A percentile compares a stretch with the other conserved stretches of the same genome.
Conservation (phyloP, 2,113 vertebrate genomes). For the Origma solitaria region DNA sequence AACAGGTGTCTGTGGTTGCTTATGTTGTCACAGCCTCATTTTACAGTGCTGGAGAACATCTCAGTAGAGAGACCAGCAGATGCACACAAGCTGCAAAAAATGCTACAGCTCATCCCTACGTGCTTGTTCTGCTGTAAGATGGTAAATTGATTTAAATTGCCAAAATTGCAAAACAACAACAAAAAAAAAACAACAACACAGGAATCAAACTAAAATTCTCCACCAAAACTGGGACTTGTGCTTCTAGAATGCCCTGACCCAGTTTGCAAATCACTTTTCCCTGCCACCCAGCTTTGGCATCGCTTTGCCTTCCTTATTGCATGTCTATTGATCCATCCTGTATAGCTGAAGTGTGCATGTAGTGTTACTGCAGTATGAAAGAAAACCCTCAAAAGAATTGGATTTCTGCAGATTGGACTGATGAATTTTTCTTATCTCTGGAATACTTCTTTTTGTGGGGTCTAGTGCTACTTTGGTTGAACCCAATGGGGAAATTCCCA, state of each 20-base stretch:
- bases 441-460: background rate
- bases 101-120: background rate
- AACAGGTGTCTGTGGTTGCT: background rate
- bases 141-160: background rate
- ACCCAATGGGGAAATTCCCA: background rate
- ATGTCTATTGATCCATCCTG: background rate
- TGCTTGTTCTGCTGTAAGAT: background rate
- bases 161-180: background rate
- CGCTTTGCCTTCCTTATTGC: background rate
- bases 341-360: background rate
- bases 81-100: background rate
- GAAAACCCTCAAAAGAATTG: background rate
- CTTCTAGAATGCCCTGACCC: conserved; percentile 1
- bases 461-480: background rate
- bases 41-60: background rate
- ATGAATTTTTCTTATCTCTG: background rate
- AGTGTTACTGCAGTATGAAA: background rate
- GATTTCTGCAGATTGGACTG: background rate
- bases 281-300: background rate
- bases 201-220: background rate
- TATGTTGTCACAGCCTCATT: background rate
- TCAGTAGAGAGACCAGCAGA: background rate
- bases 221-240: background rate
- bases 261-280: background rate
- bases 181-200: background rate